Base-by-base conservation (phyloP, 2,113 vertebrate genomes). In the Phycodurus eques region DNA sequence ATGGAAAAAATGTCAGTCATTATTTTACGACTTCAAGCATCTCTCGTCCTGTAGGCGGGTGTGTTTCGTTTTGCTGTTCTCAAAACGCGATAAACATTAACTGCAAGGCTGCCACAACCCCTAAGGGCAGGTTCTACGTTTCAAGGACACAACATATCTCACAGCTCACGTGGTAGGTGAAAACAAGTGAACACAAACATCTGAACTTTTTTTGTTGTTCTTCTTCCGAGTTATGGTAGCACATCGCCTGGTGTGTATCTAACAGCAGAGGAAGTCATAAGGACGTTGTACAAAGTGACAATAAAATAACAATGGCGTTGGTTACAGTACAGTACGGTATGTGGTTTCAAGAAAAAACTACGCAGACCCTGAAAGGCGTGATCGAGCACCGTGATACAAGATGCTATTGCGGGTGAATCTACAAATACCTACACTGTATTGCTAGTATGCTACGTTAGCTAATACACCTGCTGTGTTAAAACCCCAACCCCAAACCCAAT, bases 401-500 rank as follows among this genome's bases (percentile, higher is more conserved):
- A 65, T 65, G 43, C 43, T 46, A 46, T 39, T 64, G 39, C 62
- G 39, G 62, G 43, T 47, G n/a, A 66, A 22, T 27, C 5, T 27
- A 1, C 43, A 15, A 66, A 27, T 47, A 9, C 22, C 31, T 17
- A 60, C 31, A 19, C 59, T 33, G 59, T 60, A 8, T 60, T 60
- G 59, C 59, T 60, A 61, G 11, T 35, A 33, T 39, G 43, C 44
- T 66, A 66, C n/a, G 8, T 15, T 47, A 46, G 44, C 43, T 27
- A 47, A 6, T 47, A 66, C 64, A 66, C 43, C 43, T 66, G 64
- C 43, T 31, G 43, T 31, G 44, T 66, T 8, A 66, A 66, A 47
- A 53, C 77, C 82, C 74, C 54, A 47, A 53, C 77, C 82, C 74
- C 54, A 54, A 62, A 73, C 80, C 59, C 75, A 67, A 59, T 49